Evolutionary conservation across 2,113 vertebrate species (phyloP), one percentile per base, ranked within the genome.

Genomic region (Gymnocephalus cernua): DNA sequence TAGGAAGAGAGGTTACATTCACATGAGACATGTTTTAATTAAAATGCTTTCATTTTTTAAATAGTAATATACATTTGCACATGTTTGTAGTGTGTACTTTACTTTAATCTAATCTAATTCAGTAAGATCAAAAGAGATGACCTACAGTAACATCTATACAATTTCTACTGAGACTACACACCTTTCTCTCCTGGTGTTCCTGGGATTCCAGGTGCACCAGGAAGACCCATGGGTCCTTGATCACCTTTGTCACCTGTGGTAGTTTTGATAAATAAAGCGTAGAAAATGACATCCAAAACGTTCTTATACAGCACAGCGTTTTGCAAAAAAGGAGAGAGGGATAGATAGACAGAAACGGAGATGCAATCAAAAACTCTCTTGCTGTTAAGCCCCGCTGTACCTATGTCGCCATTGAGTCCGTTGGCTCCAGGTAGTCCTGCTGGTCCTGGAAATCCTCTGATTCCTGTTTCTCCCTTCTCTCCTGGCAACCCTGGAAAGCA

Each of bases 121-220:
- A 45, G 38, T 32, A 29, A 48, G 23, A 41, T 16, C 54, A 19
- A 67, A 54, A 57, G 4, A 53, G 12, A 44, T 14, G 2, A 6
- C 53, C 4, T 29, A 41, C 1, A 38, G 38, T 10, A 21, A 5
- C 5, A 48, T 57, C 8, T 41, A 62, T 15, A 25, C 6, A 11
- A 16, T 62, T 44, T 35, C 6, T 48, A 19, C 16, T 10, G 0
- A 53, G 29, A 53, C 10, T 78, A 69, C 75, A 58, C 2, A 99
- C 97, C 98, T 96, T 94, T 96, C 57, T 95, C 95, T 82, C 98
- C 97, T 53, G 92, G 94, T 93, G 95, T 97, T 68, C 97, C 98
- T 41, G 95, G 89, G 50, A 95, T 94, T 23, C 98, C 97, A 0
- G 97, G 95, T 56, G 74, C 76, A 51, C 98, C 97, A 41, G 93